Evolutionary conservation across 2,888 invertebrate species (phyloP).

Genomic region (Toxonevra muliebris): DNA sequence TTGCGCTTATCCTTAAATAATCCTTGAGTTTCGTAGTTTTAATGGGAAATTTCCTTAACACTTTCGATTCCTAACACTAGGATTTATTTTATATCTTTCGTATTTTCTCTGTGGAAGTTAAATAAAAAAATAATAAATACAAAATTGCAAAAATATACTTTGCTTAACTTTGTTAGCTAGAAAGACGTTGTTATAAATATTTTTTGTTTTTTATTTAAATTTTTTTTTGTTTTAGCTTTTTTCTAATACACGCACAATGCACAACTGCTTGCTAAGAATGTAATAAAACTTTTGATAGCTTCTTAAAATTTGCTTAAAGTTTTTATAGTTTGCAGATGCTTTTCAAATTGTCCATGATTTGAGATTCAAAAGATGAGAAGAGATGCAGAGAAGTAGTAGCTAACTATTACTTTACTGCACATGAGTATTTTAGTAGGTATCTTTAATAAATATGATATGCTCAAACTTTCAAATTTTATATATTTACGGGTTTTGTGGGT

Average conservation of each 20-base stretch:
- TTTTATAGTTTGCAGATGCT: constrained; percentile 26
- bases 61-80: background rate
- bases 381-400: too few relatives aligned
- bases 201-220: constrained; percentile 8
- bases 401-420: too few relatives aligned
- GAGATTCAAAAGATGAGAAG: too few relatives aligned
- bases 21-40: too few relatives aligned
- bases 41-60: background rate
- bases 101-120: background rate
- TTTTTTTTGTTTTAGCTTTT: background rate
- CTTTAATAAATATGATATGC: too few relatives aligned
- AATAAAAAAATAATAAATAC: background rate
- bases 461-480: constrained; percentile 21
- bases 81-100: background rate
- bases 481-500: too few relatives aligned
- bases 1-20: background rate
- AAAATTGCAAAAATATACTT: too few relatives aligned
- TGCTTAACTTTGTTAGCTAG: too few relatives aligned
- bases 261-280: constrained; percentile 40
- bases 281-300: constrained; percentile 43
- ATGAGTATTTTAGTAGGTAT: too few relatives aligned
- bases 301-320: constrained; percentile 16
- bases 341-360: too few relatives aligned
- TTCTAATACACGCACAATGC: constrained; percentile 13
- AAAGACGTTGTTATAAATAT: background rate